phyloP scores from a whole-genome alignment of 1,140 invertebrate genomes.

The Pomacea maculata region DNA sequence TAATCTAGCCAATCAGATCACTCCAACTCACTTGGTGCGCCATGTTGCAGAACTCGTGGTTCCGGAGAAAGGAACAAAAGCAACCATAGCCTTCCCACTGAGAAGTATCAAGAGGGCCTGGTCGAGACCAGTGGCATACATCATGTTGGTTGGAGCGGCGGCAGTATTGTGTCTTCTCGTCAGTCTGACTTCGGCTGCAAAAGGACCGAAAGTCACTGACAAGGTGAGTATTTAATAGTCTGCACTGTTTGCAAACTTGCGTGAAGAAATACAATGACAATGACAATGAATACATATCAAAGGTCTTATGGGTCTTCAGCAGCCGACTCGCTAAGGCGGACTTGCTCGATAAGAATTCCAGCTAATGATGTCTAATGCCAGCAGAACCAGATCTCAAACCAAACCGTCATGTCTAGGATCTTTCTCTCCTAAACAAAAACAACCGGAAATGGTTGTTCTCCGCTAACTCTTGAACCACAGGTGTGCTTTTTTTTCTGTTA shows the following conservation, averaged over 20 bases:
- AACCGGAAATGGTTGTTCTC: no score
- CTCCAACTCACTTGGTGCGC: constrained; percentile 21
- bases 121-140: constrained; percentile 21
- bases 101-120: constrained; percentile 2
- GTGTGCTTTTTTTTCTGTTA: no score
- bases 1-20: constrained; percentile 26
- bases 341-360: no score
- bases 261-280: background rate
- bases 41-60: constrained; percentile 4
- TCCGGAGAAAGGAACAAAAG: background rate
- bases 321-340: no score
- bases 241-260: background rate
- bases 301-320: no score
- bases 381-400: no score
- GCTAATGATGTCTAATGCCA: no score
- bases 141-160: constrained; percentile 16
- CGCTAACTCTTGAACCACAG: no score
- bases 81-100: background rate
- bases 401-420: no score
- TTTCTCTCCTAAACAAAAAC: no score
- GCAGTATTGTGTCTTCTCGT: constrained; percentile 27
- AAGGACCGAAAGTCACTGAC: constrained; percentile 81
- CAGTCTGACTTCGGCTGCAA: constrained; percentile 31
- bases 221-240: constrained; percentile 69
- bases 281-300: no score